These are phyloP conservation scores for Mythimna loreyi DNA, from an alignment of 2,888 invertebrate species.

Conservation along the genomic window DNA sequence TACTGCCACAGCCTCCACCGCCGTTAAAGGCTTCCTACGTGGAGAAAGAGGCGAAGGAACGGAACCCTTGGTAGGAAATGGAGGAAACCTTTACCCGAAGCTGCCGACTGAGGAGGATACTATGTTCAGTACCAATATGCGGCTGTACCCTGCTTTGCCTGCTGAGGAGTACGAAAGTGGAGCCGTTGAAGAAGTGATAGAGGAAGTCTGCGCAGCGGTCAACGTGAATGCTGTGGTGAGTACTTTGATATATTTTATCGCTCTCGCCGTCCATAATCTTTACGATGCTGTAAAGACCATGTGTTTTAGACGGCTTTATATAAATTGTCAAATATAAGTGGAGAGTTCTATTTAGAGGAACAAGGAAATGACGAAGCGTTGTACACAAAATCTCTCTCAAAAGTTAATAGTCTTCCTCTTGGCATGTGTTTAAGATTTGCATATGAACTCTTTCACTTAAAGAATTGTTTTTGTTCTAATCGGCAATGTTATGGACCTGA, in stretches of 20 bases:
- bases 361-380: slow-evolving; percentile 36
- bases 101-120: slow-evolving; percentile 84
- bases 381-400: slow-evolving; percentile 18
- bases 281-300: slow-evolving; percentile 43
- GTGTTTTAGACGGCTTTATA: slow-evolving; percentile 24
- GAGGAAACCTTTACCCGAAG: slow-evolving; percentile 82
- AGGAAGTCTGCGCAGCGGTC: slow-evolving; percentile 84
- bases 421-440: slow-evolving; percentile 39
- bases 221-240: slow-evolving; percentile 86
- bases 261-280: slow-evolving; percentile 31
- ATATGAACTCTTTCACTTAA: slow-evolving; percentile 16
- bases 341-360: slow-evolving; percentile 36
- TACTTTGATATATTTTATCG: slow-evolving; percentile 57
- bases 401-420: slow-evolving; percentile 40
- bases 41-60: slow-evolving; percentile 79
- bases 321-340: slow-evolving; percentile 13
- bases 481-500: too few species aligned
- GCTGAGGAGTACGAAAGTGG: slow-evolving; percentile 86
- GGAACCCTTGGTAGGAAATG: slow-evolving; percentile 77
- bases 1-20: slow-evolving; percentile 74
- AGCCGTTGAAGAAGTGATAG: slow-evolving; percentile 85
- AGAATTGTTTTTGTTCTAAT: not conserved
- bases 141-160: slow-evolving; percentile 85
- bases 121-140: slow-evolving; percentile 76
- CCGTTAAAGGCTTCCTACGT: slow-evolving; percentile 82